Evolutionary conservation across 2,113 vertebrate genomes (phyloP), one percentile per base, ranked within the genome.

Genomic region (Casuarius casuarius): DNA sequence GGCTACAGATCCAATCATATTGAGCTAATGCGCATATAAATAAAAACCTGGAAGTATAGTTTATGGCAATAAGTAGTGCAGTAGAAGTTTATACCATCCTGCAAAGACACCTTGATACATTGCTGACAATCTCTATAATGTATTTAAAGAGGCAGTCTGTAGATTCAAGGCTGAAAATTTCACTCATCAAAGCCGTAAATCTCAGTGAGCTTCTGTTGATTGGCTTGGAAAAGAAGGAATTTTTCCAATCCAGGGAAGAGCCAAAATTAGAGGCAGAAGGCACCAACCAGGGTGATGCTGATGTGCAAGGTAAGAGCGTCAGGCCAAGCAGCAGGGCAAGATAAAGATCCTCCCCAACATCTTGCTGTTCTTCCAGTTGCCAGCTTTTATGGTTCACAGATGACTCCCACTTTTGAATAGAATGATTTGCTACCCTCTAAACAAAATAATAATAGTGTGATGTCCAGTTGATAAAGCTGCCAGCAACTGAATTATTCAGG

Each of bases 101-200:
- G 96, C 95, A 98, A 98, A 98, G 98, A 98, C 98, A 98, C 98
- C 98, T 98, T 98, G 98, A 98, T 98, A 98, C 98, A 98, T 98
- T 98, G 96, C 98, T 94, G 98, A 98, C 98, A 97, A 98, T 98
- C 97, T 98, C 97, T 97, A 72, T 98, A 98, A 98, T 97, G 96
- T 95, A 96, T 98, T 98, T 98, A 98, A 98, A 97, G 94, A 46
- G 70, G 88, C 95, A 94, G 94, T 84, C 94, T 97, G 97, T 97
- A 96, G 96, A 89, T 95, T 97, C 83, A 86, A 94, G 95, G 95
- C 70, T 97, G 48, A 91, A 97, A 93, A 96, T 97, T 93, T 96
- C 95, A 97, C 89, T 96, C 96, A 97, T 92, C 95, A n/a, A 76
- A 92, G 87, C 73, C 77, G 94, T 93, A 98, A 98, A 98, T 98